Evolutionary conservation across 2,888 invertebrate species (phyloP).

Genomic region (Xanthia togata): DNA sequence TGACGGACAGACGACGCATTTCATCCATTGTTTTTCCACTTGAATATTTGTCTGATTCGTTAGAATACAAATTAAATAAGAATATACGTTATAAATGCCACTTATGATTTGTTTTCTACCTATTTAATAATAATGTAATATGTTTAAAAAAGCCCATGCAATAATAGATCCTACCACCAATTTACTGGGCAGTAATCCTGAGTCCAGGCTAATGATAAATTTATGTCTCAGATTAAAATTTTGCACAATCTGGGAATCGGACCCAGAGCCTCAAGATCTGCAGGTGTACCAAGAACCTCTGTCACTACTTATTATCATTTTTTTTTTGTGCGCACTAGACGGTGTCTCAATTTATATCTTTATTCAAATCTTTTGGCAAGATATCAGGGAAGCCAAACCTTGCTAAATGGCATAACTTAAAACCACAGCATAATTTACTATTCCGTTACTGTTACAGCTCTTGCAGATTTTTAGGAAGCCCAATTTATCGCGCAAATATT

Average conservation of each 20-base stretch:
- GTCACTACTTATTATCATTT: too few relatives aligned
- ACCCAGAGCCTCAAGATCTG: too few relatives aligned
- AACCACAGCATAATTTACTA: not conserved
- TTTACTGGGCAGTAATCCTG: not conserved
- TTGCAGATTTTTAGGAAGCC: not conserved
- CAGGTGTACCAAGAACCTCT: not conserved
- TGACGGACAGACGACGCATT: slow-evolving; percentile 61
- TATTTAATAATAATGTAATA: not conserved
- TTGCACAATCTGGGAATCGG: not conserved
- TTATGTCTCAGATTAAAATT: not conserved
- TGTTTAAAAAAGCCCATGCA: too few relatives aligned
- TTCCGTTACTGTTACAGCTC: too few relatives aligned
- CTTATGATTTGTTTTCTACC: not conserved
- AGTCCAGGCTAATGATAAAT: too few relatives aligned
- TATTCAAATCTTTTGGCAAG: slow-evolving; percentile 15
- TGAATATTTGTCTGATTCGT: slow-evolving; percentile 38
- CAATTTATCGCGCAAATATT: not conserved
- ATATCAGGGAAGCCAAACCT: not conserved
- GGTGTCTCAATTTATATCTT: not conserved
- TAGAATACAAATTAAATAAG: slow-evolving; percentile 22
- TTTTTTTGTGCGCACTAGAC: not conserved
- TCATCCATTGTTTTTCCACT: slow-evolving; percentile 59
- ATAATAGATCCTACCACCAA: not conserved
- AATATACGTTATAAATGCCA: not conserved
- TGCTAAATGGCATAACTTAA: not conserved